Conservation (phyloP, 2,888 invertebrate genomes). For the Thecophora atra region DNA sequence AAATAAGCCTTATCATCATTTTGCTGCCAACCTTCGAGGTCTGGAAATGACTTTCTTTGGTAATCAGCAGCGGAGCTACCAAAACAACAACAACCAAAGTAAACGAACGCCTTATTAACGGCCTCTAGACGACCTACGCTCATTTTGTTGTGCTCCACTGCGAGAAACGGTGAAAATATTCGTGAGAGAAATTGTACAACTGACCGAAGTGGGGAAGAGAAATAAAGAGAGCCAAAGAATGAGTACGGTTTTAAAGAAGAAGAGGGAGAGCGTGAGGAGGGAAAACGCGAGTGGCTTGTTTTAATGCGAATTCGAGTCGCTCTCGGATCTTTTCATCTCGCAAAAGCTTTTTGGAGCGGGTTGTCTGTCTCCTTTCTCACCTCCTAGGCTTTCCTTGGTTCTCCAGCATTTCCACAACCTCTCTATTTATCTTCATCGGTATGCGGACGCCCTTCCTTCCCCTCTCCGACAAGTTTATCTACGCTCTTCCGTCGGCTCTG, state of each 20-base stretch:
- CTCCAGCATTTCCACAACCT: neutral
- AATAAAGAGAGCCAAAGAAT: neutral
- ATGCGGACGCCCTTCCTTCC: neutral
- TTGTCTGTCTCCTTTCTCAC: neutral
- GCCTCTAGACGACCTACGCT: slow-evolving; percentile 64
- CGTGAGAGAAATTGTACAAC: slow-evolving; percentile 23
- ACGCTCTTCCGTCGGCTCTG: slow-evolving; percentile 26
- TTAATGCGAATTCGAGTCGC: neutral
- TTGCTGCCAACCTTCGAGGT: neutral
- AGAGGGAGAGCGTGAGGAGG: neutral
- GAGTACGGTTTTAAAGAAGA: neutral
- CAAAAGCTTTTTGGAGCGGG: neutral
- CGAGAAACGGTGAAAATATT: neutral
- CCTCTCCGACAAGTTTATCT: neutral
- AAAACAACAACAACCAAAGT: slow-evolving; percentile 36
- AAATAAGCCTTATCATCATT: slow-evolving; percentile 33
- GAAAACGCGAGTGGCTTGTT: neutral
- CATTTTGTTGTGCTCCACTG: slow-evolving; percentile 33
- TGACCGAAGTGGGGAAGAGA: slow-evolving; percentile 13
- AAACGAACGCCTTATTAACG: slow-evolving; percentile 45
- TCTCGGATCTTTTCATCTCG: neutral
- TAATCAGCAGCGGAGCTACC: slow-evolving; percentile 21
- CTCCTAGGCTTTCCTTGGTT: neutral
- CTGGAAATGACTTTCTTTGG: slow-evolving; percentile 34
- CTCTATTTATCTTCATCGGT: neutral